These are phyloP conservation scores for Torymus aiolomorphi DNA, from an alignment of 2,888 invertebrate genomes.

Conservation along the genomic window DNA sequence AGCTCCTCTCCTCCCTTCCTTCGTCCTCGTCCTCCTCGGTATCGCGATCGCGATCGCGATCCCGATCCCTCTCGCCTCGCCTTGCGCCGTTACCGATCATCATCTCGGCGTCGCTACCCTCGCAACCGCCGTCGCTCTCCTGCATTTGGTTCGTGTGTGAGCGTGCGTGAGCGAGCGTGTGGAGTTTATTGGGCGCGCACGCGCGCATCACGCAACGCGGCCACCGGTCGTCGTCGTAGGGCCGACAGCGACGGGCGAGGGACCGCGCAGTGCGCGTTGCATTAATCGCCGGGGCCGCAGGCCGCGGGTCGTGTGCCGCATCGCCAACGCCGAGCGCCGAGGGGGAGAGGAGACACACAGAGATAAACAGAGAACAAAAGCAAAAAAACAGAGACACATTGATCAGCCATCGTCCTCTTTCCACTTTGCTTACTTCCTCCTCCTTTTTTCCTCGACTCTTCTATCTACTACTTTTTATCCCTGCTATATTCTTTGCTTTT, in stretches of 20 bases:
- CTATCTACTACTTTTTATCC: background rate
- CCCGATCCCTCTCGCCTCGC: constrained; percentile 69
- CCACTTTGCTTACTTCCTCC: background rate
- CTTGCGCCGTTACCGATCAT: constrained; percentile 74
- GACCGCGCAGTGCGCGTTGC: background rate
- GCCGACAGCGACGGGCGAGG: background rate
- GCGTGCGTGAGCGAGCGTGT: constrained; percentile 8
- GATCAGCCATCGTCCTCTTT: constrained; percentile 39
- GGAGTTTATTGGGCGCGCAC: constrained; percentile 5
- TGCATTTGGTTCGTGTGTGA: constrained; percentile 46
- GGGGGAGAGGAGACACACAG: constrained; percentile 48
- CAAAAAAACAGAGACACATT: constrained; percentile 53
- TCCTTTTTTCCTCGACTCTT: background rate
- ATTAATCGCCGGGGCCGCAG: background rate
- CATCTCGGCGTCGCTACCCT: constrained; percentile 75
- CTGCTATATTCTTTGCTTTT: background rate
- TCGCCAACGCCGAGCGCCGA: constrained; percentile 1
- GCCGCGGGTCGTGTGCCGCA: constrained; percentile 1
- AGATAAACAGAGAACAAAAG: constrained; percentile 52
- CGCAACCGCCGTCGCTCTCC: constrained; percentile 74
- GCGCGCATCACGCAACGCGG: background rate
- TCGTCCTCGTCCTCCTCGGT: constrained; percentile 74
- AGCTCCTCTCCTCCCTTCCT: constrained; percentile 74
- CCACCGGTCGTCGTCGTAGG: background rate
- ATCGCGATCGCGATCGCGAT: constrained; percentile 74